Evolutionary conservation across 2,888 invertebrate genomes (phyloP), one percentile per base, ranked within the genome.

Genomic region (Acanthoscelides obtectus): DNA sequence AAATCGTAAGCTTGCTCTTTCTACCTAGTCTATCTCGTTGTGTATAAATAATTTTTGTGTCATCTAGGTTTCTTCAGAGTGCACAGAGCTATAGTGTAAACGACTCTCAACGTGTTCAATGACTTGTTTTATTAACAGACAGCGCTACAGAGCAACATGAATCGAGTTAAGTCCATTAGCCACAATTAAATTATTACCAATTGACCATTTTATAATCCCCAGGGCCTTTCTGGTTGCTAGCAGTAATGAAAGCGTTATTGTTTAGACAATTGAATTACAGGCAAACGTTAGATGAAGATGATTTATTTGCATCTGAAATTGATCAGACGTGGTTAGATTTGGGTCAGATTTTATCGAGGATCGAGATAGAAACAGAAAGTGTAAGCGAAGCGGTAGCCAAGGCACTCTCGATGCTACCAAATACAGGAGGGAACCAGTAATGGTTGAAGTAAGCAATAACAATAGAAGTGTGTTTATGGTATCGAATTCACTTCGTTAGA

Each of bases 151-250:
- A 75, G 45, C 17, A 74, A 74, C 72, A 75, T 72, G 75, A 74
- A 76, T 76, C 75, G 73, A 73, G 75, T 75, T 76, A 77, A 77
- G 71, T 73, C 68, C 74, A 75, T 77, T 73, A 76, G 74, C 75
- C 73, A 76, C 76, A 77, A 77, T 77, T 77, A 76, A 76, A 77
- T 77, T 77, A 77, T 74, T 74, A 74, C 75, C 76, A 77, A 76
- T 77, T 76, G 75, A 75, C 76, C 74, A 70, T 75, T 73, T 75
- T 75, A 75, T 73, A 72, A 12, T 45, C 45, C 45, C 17, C 45
- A 45, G 45, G 45, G 45, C 45, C 45, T 45, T 1, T 45, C 8
- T 25, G 25, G 25, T 25, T 12, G 45, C 45, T 12, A 71, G 74
- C 71, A 70, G 69, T 77, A 76, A 76, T 77, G 73, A 76, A 74